phyloP scores from a whole-genome alignment of 2,113 vertebrate species.

The Eira barbara region DNA sequence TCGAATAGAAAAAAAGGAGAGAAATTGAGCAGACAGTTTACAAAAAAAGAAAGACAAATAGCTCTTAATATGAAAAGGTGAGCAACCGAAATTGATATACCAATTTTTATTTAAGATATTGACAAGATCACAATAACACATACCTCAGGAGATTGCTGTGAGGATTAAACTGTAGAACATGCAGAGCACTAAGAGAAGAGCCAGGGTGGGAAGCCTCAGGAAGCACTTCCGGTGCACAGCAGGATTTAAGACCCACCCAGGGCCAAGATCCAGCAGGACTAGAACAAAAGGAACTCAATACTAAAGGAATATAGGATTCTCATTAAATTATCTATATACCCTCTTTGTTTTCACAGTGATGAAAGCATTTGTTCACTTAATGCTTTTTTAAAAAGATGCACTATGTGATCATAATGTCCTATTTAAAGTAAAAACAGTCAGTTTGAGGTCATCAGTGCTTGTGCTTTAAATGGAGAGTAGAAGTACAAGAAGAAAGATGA shows the following conservation, averaged over 20 bases:
- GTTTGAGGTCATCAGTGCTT: neutral
- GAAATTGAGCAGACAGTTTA: neutral
- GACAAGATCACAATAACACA: neutral
- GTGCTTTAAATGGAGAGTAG: neutral
- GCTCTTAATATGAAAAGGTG: neutral
- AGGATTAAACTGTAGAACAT: neutral
- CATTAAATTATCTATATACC: neutral
- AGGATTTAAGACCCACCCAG: neutral
- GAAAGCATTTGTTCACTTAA: neutral
- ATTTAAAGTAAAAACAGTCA: neutral
- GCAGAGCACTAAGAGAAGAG: neutral
- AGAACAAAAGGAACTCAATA: neutral
- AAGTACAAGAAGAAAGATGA: neutral
- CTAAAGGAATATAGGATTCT: neutral
- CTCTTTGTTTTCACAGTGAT: neutral
- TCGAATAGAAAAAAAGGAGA: neutral
- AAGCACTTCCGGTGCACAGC: neutral
- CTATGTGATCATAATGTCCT: neutral
- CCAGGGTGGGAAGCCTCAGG: neutral
- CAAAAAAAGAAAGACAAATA: neutral
- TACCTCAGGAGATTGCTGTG: neutral
- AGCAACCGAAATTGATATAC: neutral
- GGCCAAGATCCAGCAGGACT: neutral
- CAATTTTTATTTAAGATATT: neutral
- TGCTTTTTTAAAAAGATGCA: neutral